Percentiles rank a stretch among this genome's conserved stretches.
Conservation (phyloP, 2,113 vertebrate species). For the Camarhynchus parvulus region DNA sequence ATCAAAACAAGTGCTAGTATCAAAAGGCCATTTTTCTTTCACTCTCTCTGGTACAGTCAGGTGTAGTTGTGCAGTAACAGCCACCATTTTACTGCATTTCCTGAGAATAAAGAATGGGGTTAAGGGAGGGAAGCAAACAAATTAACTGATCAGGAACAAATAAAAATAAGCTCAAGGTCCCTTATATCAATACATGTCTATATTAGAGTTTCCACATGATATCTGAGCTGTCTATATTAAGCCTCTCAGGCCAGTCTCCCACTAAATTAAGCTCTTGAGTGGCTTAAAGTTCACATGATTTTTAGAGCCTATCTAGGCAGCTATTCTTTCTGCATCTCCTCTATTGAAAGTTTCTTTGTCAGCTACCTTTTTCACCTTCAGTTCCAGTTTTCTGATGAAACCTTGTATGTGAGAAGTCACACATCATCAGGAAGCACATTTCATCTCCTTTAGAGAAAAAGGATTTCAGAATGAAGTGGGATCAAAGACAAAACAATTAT, state of each 20-base stretch:
- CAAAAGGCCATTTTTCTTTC: fast-evolving
- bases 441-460: not conserved
- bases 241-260: slow-evolving; percentile 24
- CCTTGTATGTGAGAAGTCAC: not conserved
- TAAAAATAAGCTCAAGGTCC: slow-evolving; percentile 13
- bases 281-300: slow-evolving; percentile 61
- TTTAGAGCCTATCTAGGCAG: slow-evolving; percentile 28
- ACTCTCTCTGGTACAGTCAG: not conserved
- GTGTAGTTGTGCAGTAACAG: not conserved
- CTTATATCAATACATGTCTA: slow-evolving; percentile 30
- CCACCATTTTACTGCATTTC: not conserved
- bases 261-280: slow-evolving; percentile 76
- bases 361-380: not conserved
- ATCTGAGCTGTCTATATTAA: slow-evolving; percentile 72
- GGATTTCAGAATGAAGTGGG: not conserved
- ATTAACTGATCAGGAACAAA: not conserved
- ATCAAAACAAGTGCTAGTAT: not conserved
- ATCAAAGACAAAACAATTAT: not conserved
- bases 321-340: not conserved
- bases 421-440: not conserved
- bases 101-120: not conserved
- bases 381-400: not conserved
- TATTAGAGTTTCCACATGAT: slow-evolving; percentile 67
- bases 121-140: not conserved
- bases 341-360: not conserved